Percentiles rank a stretch among this genome's conserved stretches.
Evolutionary conservation across 2,113 vertebrate genomes (phyloP).

Genomic region (Pontoporia blainvillei): DNA sequence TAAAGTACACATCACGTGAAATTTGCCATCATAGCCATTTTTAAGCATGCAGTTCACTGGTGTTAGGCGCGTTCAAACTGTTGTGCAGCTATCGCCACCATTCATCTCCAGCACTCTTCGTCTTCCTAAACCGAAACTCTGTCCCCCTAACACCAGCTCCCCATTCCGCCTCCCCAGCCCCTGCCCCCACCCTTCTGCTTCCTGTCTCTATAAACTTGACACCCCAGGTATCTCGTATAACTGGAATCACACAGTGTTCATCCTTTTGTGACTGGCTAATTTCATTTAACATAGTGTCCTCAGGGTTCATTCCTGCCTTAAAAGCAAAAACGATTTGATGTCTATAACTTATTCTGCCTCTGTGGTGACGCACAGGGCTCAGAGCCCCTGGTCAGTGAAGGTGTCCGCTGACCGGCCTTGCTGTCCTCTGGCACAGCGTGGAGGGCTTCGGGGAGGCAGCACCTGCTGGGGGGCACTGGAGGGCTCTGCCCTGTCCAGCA

Average conservation of each 20-base stretch:
- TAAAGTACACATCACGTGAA: neutral
- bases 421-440: fast-evolving
- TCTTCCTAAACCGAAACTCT: no score
- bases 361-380: fast-evolving
- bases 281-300: neutral
- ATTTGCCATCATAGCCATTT: fast-evolving
- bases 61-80: fast-evolving
- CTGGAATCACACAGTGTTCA: fast-evolving
- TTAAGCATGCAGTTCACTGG: fast-evolving
- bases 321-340: neutral
- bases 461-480: fast-evolving
- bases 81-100: fast-evolving
- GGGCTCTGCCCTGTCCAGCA: fast-evolving
- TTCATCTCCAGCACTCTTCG: no score
- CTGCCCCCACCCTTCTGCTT: fast-evolving
- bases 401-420: fast-evolving
- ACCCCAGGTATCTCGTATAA: fast-evolving
- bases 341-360: neutral
- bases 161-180: fast-evolving
- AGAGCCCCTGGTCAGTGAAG: neutral
- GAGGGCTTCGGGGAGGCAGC: neutral
- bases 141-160: fast-evolving
- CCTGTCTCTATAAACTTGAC: neutral
- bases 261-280: neutral
- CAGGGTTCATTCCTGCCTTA: neutral